Percentiles rank a stretch among this genome's conserved stretches.
phyloP scores from a whole-genome alignment of 37 sponge, comb jelly and placozoan genomes.

The Halichondria panicea region DNA sequence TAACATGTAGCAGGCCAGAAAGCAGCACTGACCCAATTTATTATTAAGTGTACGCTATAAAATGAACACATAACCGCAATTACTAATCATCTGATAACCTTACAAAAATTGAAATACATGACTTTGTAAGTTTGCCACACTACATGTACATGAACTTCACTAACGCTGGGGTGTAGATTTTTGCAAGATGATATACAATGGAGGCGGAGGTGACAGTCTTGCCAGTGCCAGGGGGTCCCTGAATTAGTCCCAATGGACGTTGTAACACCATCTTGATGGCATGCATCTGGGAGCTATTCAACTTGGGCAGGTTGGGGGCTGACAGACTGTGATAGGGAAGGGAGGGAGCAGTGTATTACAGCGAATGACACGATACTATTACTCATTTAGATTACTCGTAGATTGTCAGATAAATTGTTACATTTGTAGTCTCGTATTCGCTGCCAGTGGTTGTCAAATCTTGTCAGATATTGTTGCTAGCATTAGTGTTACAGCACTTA shows the following conservation, averaged over 20 bases:
- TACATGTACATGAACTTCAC: constrained; percentile 14
- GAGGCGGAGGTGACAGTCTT: constrained; percentile 99
- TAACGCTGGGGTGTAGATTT: constrained; percentile 45
- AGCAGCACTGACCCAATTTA: not conserved
- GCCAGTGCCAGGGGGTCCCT: constrained; percentile 96
- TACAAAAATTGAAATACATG: too few relatives aligned
- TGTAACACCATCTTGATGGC: constrained; percentile 94
- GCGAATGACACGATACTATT: too few relatives aligned
- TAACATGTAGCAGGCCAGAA: too few relatives aligned
- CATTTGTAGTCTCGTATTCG: too few relatives aligned
- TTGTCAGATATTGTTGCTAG: too few relatives aligned
- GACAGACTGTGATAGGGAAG: constrained; percentile 53
- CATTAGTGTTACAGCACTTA: too few relatives aligned
- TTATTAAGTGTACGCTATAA: not conserved
- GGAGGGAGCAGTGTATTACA: too few relatives aligned
- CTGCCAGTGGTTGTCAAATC: too few relatives aligned
- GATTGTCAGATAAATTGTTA: too few relatives aligned
- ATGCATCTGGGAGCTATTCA: constrained; percentile 91
- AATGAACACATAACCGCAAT: not conserved
- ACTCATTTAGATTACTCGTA: too few relatives aligned
- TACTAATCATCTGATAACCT: too few relatives aligned
- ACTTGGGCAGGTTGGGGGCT: constrained; percentile 84
- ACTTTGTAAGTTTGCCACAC: not conserved
- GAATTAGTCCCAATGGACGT: constrained; percentile 95
- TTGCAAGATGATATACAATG: constrained; percentile 93